Base-by-base conservation (phyloP, 2,113 vertebrate species). In the Microtus ochrogaster region DNA sequence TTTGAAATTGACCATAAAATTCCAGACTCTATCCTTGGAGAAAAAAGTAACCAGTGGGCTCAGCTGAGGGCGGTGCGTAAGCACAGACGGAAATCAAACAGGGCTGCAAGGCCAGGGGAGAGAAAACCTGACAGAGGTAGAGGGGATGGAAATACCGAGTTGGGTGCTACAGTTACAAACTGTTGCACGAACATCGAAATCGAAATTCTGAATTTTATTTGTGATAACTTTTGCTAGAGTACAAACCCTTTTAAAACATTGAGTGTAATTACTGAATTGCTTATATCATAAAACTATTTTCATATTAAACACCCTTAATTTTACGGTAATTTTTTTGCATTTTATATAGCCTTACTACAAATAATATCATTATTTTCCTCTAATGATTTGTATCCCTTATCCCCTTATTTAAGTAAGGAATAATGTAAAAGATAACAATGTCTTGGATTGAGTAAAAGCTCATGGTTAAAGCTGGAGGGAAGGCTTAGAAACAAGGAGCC, bases 1-100 rank as follows among this genome's bases (percentile, higher is more conserved):
- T 97, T 95, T 94, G 82, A 94, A 97, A 93, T n/a, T 58, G 66
- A 94, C 65, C 55, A 0, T 95, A 96, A 97, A 97, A 82, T 72
- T 28, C 41, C 72, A 94, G 93, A 96, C 85, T 76, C 47, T 61
- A n/a, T 79, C 76, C 88, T 91, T 16, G 33, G 44, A 92, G 13
- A 22, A 44, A 85, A 91, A 79, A 94, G 82, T 70, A 96, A 63
- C 92, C 77, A 28, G 73, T 95, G 92, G 88, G 88, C 76, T 90
- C 88, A 33, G 66, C 49, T 4, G 82, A 85, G n/a, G 52, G 28
- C 22, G 30, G 11, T 63, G 90, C 96, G 58, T n/a, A 63, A 91
- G 61, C 39, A 58, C 89, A 92, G 89, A 86, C 68, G 86, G 94
- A 74, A 88, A 76, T 28, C 63, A 61, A 78, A 94, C 58, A 41